Base-by-base conservation (phyloP, 1,140 invertebrate species). In the Hyles euphorbiae region DNA sequence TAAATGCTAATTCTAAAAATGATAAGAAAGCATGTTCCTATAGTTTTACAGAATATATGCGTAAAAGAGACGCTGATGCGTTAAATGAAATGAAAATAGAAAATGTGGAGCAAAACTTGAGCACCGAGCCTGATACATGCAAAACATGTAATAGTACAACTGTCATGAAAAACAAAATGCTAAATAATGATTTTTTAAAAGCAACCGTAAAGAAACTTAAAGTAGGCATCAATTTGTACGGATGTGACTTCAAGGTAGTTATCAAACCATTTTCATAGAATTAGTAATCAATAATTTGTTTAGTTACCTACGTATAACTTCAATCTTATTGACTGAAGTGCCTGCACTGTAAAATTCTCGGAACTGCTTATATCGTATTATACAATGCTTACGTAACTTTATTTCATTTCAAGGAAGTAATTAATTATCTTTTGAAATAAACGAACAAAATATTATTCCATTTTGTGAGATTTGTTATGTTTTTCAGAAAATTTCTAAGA, bases 171-270 rank as follows among this genome's bases (percentile, higher is more conserved):
- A 61, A 65, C 2, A 86, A 87, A 65, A 36, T 80, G 5, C 43
- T 40, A 3, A 64, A 68, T 5, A 64, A 83, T 54, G 61, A 68
- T 2, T 56, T 68, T 10, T 65, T 88, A 12, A 79, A 76, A 67
- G 53, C 70, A 53, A 86, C 77, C 4, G 61, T 89, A 3, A 83
- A 77, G 53, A 86, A 79, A 60, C 74, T 89, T 2, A 88, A 86
- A 64, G 60, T 81, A n/a, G 88, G 83, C 36, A 85, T 89, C 11
- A 83, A 87, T 55, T 54, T 89, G 36, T 89, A 87, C 46, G 88
- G 86, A 12, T 89, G 88, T 53, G 76, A 89, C 65, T 89, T 89
- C 61, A 87, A 87, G 83, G 86, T 84, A 61, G 53, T 10, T 12
- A 12, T 6, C 6, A n/a, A 12, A 12, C 32, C 6, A 56, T 0